Percentiles rank a stretch among this genome's conserved stretches.
Evolutionary conservation across 2,888 invertebrate genomes (phyloP).

Genomic region (Hypolimnas misippus): DNA sequence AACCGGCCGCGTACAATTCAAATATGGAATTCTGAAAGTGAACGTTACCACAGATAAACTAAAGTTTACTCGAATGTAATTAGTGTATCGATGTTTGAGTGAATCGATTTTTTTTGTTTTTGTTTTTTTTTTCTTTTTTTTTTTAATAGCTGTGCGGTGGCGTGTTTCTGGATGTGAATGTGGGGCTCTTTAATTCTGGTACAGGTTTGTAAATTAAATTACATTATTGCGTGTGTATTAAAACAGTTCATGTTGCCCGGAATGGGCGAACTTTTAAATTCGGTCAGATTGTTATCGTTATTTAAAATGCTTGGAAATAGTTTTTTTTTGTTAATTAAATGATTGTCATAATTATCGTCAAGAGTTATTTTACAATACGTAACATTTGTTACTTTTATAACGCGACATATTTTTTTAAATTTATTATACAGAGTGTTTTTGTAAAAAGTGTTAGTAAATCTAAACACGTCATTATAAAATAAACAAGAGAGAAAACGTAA

Average conservation of each 20-base stretch:
- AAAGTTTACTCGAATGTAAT: constrained; percentile 29
- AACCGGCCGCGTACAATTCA: constrained; percentile 47
- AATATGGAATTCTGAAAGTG: constrained; percentile 67
- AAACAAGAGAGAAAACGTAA: neutral
- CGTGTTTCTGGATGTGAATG: constrained; percentile 44
- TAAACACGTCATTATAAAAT: neutral
- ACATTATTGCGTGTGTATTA: constrained; percentile 66
- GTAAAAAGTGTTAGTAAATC: neutral
- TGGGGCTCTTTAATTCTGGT: constrained; percentile 47
- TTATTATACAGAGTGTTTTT: neutral
- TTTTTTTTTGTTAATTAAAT: constrained; percentile 2
- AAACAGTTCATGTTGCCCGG: constrained; percentile 30
- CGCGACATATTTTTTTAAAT: neutral
- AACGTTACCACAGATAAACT: constrained; percentile 37
- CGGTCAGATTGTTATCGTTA: constrained; percentile 33
- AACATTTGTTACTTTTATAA: neutral
- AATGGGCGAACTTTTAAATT: constrained; percentile 32
- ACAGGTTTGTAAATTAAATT: constrained; percentile 73
- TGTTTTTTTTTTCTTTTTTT: constrained; percentile 56
- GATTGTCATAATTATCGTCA: neutral
- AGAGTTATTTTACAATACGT: neutral
- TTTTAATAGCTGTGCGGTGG: constrained; percentile 53
- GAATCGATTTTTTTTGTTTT: constrained; percentile 39
- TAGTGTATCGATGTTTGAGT: constrained; percentile 34
- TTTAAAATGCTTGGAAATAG: neutral